Conservation (phyloP, 2,888 invertebrate genomes). For the Molorchus minor region DNA sequence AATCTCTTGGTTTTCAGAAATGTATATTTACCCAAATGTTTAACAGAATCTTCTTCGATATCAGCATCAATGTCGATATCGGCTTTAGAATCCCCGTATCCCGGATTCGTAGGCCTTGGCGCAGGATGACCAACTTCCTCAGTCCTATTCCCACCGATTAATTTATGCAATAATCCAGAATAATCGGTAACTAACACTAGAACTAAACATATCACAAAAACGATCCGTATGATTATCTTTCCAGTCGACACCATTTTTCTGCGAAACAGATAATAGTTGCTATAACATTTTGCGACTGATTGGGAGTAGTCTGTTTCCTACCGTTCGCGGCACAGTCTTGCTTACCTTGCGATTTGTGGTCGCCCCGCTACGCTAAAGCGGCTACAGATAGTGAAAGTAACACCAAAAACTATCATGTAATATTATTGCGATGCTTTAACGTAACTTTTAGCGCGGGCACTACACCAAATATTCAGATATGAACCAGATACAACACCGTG, state of each 20-base stretch:
- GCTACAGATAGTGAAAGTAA: slow-evolving; percentile 47
- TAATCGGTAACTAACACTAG: slow-evolving; percentile 68
- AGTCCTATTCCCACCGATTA: slow-evolving; percentile 62
- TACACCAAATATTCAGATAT: background rate
- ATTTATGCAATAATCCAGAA: slow-evolving; percentile 62
- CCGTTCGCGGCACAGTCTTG: slow-evolving; percentile 40
- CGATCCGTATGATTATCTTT: slow-evolving; percentile 62
- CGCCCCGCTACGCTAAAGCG: slow-evolving; percentile 42
- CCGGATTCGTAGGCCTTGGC: slow-evolving; percentile 59
- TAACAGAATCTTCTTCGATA: slow-evolving; percentile 61
- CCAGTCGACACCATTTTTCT: slow-evolving; percentile 55
- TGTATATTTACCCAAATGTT: slow-evolving; percentile 56
- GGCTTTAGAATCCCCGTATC: slow-evolving; percentile 60
- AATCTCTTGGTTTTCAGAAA: no score
- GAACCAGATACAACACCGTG: background rate
- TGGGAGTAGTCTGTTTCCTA: slow-evolving; percentile 36
- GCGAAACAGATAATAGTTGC: background rate
- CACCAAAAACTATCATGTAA: slow-evolving; percentile 26
- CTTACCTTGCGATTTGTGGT: slow-evolving; percentile 50
- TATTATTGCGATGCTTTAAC: slow-evolving; percentile 20
- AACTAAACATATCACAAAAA: slow-evolving; percentile 66
- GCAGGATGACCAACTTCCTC: slow-evolving; percentile 53
- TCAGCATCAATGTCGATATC: slow-evolving; percentile 64
- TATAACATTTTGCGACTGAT: slow-evolving; percentile 41
- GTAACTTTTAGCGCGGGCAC: slow-evolving; percentile 22